Evolutionary conservation across 2,888 invertebrate species (phyloP), one percentile per base, ranked within the genome.

Genomic region (Leucophenga montana): DNA sequence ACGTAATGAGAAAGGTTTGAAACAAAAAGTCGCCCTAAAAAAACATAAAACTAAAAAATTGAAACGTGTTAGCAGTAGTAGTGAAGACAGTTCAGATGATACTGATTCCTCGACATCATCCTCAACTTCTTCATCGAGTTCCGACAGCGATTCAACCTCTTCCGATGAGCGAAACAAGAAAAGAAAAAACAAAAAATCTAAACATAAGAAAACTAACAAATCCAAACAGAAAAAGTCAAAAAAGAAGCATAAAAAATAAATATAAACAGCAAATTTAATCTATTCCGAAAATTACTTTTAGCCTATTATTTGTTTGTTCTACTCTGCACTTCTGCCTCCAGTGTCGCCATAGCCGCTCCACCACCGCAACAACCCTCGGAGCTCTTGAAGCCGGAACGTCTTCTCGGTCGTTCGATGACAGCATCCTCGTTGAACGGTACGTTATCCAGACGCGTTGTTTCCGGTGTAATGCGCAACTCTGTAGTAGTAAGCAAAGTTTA

Each of bases 361-460:
- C 79, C 78, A 56, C 79, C 78, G 54, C 84, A 83, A 39, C 82
- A 82, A 5, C 71, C 77, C 14, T 69, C 76, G 1, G 75, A 69
- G 5, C 27, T 46, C 9, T 68, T 67, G 4, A 73, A 71, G 1
- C 73, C 77, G 14, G 73, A 70, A 0, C 76, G 69, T n/a, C 80
- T 80, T 44, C 79, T 76, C 0, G 83, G 77, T 6, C 84, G 82
- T 74, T 89, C 88, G 69, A 90, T 87, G 66, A 89, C 81, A 57
- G 90, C 85, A 89, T 91, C 87, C 57, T 92, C 91, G 86, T 92
- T 90, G 77, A 89, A 93, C 1, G 91, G 90, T 3, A 92, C 89
- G 88, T 95, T 95, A 39, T 93, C 92, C 18, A 88, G 67, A 0
- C 85, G 79, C 2, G 88, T 86, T 3, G 80, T 80, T 46, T 86